Evolutionary conservation across 2,797 vertebrate genomes (phyloP).

Genomic region (Dermochelys coriacea): DNA sequence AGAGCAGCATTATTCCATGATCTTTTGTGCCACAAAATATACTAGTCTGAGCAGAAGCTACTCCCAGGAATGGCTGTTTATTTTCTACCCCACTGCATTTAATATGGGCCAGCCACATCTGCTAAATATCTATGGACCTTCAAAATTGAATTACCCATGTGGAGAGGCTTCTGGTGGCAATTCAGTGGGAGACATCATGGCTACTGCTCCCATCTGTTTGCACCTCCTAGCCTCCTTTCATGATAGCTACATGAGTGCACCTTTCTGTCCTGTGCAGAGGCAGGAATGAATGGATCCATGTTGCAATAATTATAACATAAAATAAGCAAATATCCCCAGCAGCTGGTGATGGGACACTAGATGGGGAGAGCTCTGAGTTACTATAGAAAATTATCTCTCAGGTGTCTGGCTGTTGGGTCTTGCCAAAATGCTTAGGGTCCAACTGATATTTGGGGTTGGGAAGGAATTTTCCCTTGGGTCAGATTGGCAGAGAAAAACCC

Average conservation of each 20-base stretch:
- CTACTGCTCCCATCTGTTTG: background rate
- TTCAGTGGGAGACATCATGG: background rate
- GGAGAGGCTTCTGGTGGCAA: background rate
- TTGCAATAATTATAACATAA: background rate
- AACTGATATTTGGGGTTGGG: background rate
- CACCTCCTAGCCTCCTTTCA: background rate
- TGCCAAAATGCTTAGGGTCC: background rate
- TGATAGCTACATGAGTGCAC: background rate
- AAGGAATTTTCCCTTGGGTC: background rate
- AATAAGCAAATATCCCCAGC: background rate
- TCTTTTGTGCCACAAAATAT: accelerated
- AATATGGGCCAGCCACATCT: accelerated
- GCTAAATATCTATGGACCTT: background rate
- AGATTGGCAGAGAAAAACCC: background rate
- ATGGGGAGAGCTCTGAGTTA: background rate
- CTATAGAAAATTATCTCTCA: background rate
- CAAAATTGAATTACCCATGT: background rate
- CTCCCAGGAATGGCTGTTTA: background rate
- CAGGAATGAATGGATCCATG: background rate
- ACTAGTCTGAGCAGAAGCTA: accelerated
- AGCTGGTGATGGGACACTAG: background rate
- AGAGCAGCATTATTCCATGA: background rate
- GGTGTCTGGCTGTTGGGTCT: background rate
- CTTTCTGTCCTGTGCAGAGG: background rate
- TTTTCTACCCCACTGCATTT: background rate